Conservation (phyloP, 2,113 vertebrate species). For the Vulpes ferrilata region DNA sequence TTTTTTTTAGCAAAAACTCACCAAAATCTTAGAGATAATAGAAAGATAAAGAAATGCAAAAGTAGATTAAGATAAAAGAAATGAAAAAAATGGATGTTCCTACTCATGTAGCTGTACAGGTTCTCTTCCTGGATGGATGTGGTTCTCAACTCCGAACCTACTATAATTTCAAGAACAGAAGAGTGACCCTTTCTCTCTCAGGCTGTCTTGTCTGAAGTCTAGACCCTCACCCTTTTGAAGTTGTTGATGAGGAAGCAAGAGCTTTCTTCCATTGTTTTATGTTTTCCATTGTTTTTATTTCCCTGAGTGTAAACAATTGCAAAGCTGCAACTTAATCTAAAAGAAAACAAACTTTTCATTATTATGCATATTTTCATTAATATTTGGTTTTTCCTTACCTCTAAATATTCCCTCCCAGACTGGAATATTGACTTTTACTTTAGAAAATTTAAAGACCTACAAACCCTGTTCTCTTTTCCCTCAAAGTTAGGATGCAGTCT, state of each 20-base stretch:
- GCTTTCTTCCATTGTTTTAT: background rate
- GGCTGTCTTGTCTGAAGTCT: background rate
- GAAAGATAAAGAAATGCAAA: background rate
- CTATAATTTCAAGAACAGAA: background rate
- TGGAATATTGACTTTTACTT: background rate
- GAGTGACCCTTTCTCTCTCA: background rate
- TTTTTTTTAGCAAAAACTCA: background rate
- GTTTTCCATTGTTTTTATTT: background rate
- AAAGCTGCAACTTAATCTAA: background rate
- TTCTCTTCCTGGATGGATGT: background rate
- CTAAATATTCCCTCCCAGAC: background rate
- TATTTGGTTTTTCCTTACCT: background rate
- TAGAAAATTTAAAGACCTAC: background rate
- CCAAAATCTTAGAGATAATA: background rate
- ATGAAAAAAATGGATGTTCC: background rate
- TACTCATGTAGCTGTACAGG: too few relatives aligned
- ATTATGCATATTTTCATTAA: background rate
- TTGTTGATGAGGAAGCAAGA: background rate
- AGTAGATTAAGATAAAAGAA: background rate
- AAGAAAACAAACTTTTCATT: background rate
- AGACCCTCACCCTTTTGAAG: background rate
- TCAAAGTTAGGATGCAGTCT: slow-evolving; percentile 10
- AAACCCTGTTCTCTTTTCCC: background rate
- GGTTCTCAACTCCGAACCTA: background rate
- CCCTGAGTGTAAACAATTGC: background rate